Base-by-base conservation (phyloP, 2,888 invertebrate species). In the Thalpophila matura region DNA sequence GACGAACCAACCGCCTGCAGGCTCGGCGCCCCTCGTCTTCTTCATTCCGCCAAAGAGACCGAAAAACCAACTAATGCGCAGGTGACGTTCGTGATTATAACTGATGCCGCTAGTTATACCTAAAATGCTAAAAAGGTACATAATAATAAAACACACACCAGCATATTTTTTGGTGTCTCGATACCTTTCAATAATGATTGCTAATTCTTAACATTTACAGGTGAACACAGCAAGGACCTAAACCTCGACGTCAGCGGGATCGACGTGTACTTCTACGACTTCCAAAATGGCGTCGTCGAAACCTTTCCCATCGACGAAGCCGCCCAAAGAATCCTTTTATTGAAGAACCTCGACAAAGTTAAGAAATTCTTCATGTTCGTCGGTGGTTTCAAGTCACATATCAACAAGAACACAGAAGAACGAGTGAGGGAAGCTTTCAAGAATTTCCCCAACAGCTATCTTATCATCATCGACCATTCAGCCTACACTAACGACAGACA, bases 391-490 rank as follows among this genome's bases (percentile, higher is more conserved):
- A 93, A 91, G 49, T 92, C 94, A 0, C 80, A 89, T 33, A 94
- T 95, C 37, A 83, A 91, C 68, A 91, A 90, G 45, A 88, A 83
- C 31, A 91, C 90, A 1, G 93, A 91, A 59, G 84, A 90, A 57
- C 84, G 84, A 27, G 83, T 95, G 4, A 84, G 92, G 24, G 85
- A 91, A 9, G 86, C 92, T 0, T 94, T 94, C 62, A 84, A 81
- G 45, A 81, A 85, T 31, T 83, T 86, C 27, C 91, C 93, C 0
- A 89, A 93, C 31, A 92, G 89, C 59, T 94, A 94, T 50, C 74
- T 95, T 1, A 91, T 94, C 33, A 93, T 95, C n/a, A 74, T 94
- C 0, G 94, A 95, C 47, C 95, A 94, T 76, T 93, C 92, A 1
- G 82, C 82, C 0, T 95, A 94, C 65, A 95, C 94, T 0, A 89